These are phyloP conservation scores for Drosophila ustulata DNA, from an alignment of 2,888 invertebrate genomes.

Conservation along the genomic window DNA sequence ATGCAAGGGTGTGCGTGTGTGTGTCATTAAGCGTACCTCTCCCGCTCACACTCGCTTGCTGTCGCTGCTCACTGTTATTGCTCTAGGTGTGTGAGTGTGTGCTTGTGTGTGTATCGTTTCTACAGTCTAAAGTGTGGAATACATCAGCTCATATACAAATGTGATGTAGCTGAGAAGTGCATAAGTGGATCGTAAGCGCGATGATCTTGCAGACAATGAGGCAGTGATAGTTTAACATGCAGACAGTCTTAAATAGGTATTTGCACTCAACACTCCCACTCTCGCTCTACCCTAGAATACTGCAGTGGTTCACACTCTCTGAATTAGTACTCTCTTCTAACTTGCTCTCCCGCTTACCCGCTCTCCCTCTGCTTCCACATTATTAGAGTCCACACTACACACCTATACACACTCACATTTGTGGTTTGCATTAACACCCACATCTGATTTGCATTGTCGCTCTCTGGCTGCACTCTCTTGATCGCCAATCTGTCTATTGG, in stretches of 20 bases:
- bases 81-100: conserved; percentile 17
- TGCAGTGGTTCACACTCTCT: background rate
- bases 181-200: background rate
- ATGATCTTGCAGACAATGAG: background rate
- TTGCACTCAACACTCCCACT: background rate
- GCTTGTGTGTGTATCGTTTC: conserved; percentile 35
- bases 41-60: conserved; percentile 15
- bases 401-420: background rate
- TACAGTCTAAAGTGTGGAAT: conserved; percentile 22
- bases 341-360: background rate
- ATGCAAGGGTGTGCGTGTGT: conserved; percentile 48
- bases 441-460: too few relatives aligned
- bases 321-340: background rate
- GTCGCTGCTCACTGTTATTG: conserved; percentile 7
- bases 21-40: conserved; percentile 50
- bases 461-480: background rate
- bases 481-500: background rate
- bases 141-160: background rate
- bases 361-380: background rate
- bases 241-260: background rate
- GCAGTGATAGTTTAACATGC: background rate
- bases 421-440: background rate
- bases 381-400: background rate
- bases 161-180: background rate
- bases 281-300: background rate